Evolutionary conservation across 2,888 invertebrate genomes (phyloP), one percentile per base, ranked within the genome.

Genomic region (Thelaira solivaga): DNA sequence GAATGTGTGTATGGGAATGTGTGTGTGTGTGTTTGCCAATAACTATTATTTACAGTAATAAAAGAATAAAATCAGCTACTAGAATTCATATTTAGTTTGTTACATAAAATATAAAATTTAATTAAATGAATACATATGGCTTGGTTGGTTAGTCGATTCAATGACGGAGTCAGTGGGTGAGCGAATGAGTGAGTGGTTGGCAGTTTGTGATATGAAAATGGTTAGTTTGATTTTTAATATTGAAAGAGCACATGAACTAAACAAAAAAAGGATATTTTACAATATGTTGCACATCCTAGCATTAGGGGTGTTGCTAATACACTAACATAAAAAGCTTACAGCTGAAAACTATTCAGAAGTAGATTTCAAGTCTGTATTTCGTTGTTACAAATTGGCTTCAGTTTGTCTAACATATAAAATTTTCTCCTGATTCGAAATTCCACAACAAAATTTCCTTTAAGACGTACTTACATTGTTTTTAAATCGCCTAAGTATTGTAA

Each of bases 51-150:
- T 59, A 49, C 39, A 49, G 69, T 61, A 61, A 51, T 59, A 69
- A 69, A 69, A 22, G 59, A 69, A 51, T 61, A 65, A 57, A 57
- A 64, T 64, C 39, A 65, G 39, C 64, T 64, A 49, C 64, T 57
- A 18, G 73, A 73, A 73, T 72, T 55, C 72, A 72, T 73, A 73
- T 77, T 68, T 68, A 68, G 72, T 67, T 77, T 72, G 67, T 68
- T 68, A 68, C 51, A 73, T 68, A 77, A 77, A 77, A 73, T 77
- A 77, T 77, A 72, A 71, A n/a, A 77, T 77, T 77, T 77, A 77
- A 77, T 77, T 77, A 77, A 77, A 76, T 68, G 45, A 45, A 68
- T 53, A 55, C 39, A 75, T 49, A 41, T 51, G 59, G 26, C 29
- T 47, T 61, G 20, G 55, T 31, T 45, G 67, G 22, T 24, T 51